Conservation (phyloP, 2,113 vertebrate species). For the Hyperoodon ampullatus region DNA sequence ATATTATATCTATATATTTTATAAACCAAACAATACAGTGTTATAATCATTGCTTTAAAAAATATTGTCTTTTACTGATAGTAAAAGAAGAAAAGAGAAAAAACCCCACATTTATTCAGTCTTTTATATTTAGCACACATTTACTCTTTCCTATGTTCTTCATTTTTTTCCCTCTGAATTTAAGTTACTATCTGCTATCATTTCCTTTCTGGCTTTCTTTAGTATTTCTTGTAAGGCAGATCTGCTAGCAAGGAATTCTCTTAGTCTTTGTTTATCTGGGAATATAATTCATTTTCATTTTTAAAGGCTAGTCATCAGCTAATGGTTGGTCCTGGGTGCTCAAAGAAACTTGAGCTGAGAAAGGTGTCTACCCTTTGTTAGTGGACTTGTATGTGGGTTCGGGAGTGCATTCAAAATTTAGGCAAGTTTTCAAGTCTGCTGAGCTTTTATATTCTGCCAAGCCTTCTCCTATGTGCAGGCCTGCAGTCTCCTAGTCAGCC, state of each 20-base stretch:
- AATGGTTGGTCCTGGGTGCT: not conserved
- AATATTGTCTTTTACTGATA: not conserved
- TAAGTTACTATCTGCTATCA: not conserved
- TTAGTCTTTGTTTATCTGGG: not conserved
- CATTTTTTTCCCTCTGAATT: not conserved
- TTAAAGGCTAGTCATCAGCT: not conserved
- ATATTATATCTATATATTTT: constrained; percentile 10
- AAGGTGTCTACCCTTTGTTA: not conserved
- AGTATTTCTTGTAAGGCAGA: constrained; percentile 1
- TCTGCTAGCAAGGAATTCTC: not conserved
- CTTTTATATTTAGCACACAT: not conserved
- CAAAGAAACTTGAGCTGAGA: not conserved
- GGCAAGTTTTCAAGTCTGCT: not conserved
- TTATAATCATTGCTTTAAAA: constrained; percentile 40
- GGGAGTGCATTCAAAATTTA: not conserved
- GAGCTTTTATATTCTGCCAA: not conserved
- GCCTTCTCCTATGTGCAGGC: not conserved
- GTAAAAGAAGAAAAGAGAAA: constrained; percentile 10
- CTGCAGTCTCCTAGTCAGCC: not conserved
- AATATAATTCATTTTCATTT: constrained; percentile 12
- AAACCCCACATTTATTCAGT: not conserved
- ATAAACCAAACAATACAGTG: not conserved
- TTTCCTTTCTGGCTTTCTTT: constrained; percentile 17
- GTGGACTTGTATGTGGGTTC: not conserved
- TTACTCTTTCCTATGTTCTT: constrained; percentile 6